phyloP scores from a whole-genome alignment of 2,797 vertebrate genomes.

The Phoeniculus purpureus region DNA sequence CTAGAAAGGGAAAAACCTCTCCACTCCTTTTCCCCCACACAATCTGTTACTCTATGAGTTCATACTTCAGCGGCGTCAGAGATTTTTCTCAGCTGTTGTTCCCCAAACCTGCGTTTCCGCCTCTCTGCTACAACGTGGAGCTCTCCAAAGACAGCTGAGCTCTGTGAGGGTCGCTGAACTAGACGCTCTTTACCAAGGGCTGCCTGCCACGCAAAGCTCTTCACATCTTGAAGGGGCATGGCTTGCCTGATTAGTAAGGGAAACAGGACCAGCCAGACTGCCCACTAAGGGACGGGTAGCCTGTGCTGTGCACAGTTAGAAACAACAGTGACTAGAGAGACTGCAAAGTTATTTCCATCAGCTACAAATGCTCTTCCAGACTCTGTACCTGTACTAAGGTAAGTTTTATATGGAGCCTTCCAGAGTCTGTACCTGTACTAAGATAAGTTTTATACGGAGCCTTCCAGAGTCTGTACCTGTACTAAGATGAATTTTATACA shows the following conservation, averaged over 20 bases:
- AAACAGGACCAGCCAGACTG: not conserved
- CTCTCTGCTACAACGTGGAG: not conserved
- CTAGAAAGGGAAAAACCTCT: constrained; percentile 47
- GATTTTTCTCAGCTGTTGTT: constrained; percentile 5
- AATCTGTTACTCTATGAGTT: constrained; percentile 37
- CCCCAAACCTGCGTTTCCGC: not conserved
- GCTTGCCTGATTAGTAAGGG: not conserved
- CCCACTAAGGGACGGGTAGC: not conserved
- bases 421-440: not conserved
- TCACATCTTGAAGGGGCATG: not conserved
- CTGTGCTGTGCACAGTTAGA: rapidly evolving
- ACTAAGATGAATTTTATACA: not conserved
- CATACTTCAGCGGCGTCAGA: not conserved
- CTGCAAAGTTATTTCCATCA: not conserved
- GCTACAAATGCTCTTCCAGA: not conserved
- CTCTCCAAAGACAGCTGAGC: not conserved
- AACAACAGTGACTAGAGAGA: not conserved
- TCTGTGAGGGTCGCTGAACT: not conserved
- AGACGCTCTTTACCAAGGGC: not conserved
- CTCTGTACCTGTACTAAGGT: not conserved
- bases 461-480: not conserved
- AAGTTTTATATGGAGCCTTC: not conserved
- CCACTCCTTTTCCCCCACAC: constrained; percentile 18
- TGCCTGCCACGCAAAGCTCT: not conserved
- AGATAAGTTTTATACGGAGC: not conserved